Evolutionary conservation across 2,113 vertebrate species (phyloP).

Genomic region (Leucosticte australis): DNA sequence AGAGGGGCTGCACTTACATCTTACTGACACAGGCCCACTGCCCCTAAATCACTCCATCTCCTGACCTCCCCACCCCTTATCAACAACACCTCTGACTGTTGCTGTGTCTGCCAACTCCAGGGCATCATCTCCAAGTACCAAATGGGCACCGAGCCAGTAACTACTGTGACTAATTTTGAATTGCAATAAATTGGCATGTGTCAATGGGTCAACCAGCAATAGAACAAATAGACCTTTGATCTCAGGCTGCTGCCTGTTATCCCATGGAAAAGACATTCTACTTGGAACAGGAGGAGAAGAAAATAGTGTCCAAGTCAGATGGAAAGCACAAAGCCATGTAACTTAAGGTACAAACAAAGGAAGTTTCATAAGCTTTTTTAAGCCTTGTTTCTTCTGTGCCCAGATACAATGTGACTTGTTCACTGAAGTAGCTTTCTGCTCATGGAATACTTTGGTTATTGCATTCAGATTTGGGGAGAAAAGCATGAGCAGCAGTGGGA

Average conservation of each 20-base stretch:
- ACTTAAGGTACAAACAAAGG: not conserved
- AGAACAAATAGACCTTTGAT: not conserved
- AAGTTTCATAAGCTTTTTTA: not conserved
- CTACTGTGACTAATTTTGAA: not conserved
- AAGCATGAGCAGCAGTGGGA: not conserved
- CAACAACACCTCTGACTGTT: not conserved
- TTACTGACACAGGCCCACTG: not conserved
- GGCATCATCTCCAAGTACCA: not conserved
- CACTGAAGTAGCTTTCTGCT: not conserved
- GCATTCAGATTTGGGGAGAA: not conserved
- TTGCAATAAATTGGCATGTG: not conserved
- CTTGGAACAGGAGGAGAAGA: not conserved
- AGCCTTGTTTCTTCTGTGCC: not conserved
- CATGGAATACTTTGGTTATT: not conserved
- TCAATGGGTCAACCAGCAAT: not conserved
- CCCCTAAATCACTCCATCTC: not conserved
- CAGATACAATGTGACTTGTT: not conserved
- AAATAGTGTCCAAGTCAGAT: not conserved
- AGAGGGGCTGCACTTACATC: not conserved
- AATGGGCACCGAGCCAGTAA: not conserved
- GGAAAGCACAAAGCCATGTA: not conserved
- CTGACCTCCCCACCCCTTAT: not conserved
- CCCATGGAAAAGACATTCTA: not conserved
- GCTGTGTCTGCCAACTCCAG: not conserved
- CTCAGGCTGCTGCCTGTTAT: not conserved